These are phyloP conservation scores for Scaeva pyrastri DNA, from an alignment of 2,888 invertebrate genomes.

Conservation along the genomic window DNA sequence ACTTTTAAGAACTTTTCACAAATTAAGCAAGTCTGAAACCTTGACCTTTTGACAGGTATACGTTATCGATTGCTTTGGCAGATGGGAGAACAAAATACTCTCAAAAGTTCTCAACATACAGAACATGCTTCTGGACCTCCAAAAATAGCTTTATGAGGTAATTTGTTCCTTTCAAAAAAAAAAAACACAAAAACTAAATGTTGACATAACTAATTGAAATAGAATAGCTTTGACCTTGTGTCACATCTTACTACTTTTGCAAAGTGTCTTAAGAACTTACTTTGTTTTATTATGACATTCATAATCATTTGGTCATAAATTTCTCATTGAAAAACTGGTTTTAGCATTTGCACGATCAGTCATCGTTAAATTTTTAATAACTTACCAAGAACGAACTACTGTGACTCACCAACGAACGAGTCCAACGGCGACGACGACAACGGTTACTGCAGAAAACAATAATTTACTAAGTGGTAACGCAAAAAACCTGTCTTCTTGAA, in stretches of 20 bases:
- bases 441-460: slow-evolving; percentile 43
- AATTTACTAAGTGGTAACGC: slow-evolving; percentile 29
- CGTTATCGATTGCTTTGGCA: too few species aligned
- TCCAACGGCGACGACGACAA: too few species aligned
- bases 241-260: background rate
- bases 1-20: too few species aligned
- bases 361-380: slow-evolving; percentile 2
- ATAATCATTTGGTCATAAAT: slow-evolving; percentile 42
- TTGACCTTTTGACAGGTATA: too few species aligned
- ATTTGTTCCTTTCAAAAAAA: too few species aligned
- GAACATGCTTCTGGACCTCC: too few species aligned
- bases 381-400: slow-evolving; percentile 5
- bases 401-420: slow-evolving; percentile 27
- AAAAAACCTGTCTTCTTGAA: slow-evolving; percentile 51
- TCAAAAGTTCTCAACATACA: too few species aligned
- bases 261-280: background rate
- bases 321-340: slow-evolving; percentile 59
- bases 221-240: background rate
- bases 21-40: too few species aligned
- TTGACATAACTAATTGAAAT: background rate
- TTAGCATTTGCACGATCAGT: slow-evolving; percentile 31
- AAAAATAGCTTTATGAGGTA: too few species aligned
- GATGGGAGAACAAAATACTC: too few species aligned
- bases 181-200: background rate
- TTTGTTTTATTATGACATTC: background rate